These are phyloP conservation scores for Monomorium pharaonis DNA, from an alignment of 1,140 invertebrate genomes.

Conservation along the genomic window DNA sequence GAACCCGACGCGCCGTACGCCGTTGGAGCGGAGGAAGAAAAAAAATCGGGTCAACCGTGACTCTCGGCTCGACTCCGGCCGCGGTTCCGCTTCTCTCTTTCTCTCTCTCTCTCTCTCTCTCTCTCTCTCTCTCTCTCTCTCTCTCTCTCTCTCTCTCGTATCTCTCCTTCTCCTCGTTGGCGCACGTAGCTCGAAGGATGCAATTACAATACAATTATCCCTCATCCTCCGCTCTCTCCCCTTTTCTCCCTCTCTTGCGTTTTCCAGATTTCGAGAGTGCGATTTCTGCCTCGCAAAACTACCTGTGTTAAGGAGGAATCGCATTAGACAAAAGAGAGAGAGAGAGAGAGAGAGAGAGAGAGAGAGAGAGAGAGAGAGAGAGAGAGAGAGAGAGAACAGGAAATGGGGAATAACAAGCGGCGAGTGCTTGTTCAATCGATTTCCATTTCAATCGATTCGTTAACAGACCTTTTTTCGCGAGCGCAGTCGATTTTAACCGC, in stretches of 20 bases:
- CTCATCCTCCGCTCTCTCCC: constrained; percentile 2
- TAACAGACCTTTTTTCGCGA: constrained; percentile 51
- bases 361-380: neutral
- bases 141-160: constrained; percentile 8
- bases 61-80: constrained; percentile 49
- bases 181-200: constrained; percentile 38
- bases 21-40: constrained; percentile 9
- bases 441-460: constrained; percentile 59
- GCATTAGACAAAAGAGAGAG: neutral
- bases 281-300: constrained; percentile 44
- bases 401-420: constrained; percentile 33
- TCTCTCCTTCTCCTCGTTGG: too few relatives aligned
- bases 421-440: constrained; percentile 56
- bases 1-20: constrained; percentile 37
- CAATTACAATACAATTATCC: constrained; percentile 59
- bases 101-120: constrained; percentile 6
- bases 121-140: constrained; percentile 20
- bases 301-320: constrained; percentile 44
- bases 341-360: neutral
- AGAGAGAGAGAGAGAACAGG: neutral
- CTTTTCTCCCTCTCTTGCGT: neutral
- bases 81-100: neutral
- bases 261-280: constrained; percentile 31
- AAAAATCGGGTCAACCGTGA: constrained; percentile 67
- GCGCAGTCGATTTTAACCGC: constrained; percentile 43